A percentile compares a stretch with the other conserved stretches of the same genome.
Conservation (phyloP, 2,888 invertebrate genomes). For the Macrosoma leucophasiata region DNA sequence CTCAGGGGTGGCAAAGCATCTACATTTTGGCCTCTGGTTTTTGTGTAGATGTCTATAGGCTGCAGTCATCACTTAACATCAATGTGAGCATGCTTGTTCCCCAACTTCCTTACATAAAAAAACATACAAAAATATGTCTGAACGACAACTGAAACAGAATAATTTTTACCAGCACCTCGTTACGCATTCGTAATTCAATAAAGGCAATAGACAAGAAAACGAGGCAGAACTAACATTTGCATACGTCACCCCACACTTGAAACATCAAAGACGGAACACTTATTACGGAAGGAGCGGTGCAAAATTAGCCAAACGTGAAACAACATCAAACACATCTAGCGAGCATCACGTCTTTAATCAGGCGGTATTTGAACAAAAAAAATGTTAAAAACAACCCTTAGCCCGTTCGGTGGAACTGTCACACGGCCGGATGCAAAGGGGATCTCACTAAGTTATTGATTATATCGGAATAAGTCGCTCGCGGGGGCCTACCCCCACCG, state of each 20-base stretch:
- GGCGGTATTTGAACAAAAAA: slow-evolving; percentile 69
- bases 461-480: slow-evolving; percentile 75
- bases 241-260: no score
- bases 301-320: slow-evolving; percentile 58
- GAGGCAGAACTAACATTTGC: slow-evolving; percentile 18
- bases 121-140: no score
- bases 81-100: no score
- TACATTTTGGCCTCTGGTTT: no score
- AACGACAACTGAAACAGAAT: no score
- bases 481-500: slow-evolving; percentile 47
- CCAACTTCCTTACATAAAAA: no score
- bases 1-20: no score
- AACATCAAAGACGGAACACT: slow-evolving; percentile 48
- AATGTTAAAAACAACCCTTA: slow-evolving; percentile 60
- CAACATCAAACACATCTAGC: slow-evolving; percentile 52
- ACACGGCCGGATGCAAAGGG: slow-evolving; percentile 74
- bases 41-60: no score
- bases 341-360: slow-evolving; percentile 62
- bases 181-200: no score
- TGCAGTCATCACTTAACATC: no score
- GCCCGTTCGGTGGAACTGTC: slow-evolving; percentile 70
- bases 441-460: slow-evolving; percentile 76
- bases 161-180: no score
- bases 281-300: slow-evolving; percentile 40
- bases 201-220: no score